Base-by-base conservation (phyloP, 2,113 vertebrate genomes). In the Canis aureus region DNA sequence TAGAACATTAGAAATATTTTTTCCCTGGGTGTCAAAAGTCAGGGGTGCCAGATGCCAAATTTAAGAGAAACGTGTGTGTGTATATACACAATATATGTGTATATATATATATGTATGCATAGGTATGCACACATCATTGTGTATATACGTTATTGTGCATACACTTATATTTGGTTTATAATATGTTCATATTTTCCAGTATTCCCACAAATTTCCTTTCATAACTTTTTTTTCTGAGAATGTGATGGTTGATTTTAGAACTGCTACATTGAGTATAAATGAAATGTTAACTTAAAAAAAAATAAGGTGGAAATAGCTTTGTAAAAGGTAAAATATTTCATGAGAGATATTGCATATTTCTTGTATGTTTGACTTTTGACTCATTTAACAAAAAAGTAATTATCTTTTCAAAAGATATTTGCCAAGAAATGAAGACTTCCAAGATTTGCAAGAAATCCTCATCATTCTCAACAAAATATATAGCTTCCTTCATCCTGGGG, bases 401-500 rank as follows among this genome's bases (percentile, higher is more conserved):
- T 86, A 27, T 83, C 22, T 97, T 95, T 98, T 96, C 62, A 13
- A 87, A 98, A 99, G 99, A 99, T 29, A 98, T 97, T 0, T 99
- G 99, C 57, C 43, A 91, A 43, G 9, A 10, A 87, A 11, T 32
- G n/a, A 97, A 92, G 87, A 8, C 12, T 66, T 35, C 83, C 32
- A 8, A 12, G 7, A 11, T 57, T 74, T 99, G 99, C 83, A 90
- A 0, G 43, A 38, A 17, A 79, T 67, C 2, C 0, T 11, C 13
- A 53, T 88, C 98, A 76, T 96, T 97, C 4, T 74, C 97, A 35
- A 35, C 91, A 43, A 98, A 78, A n/a, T 98, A 98, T 53, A 3
- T 99, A 0, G 94, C 84, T 87, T 91, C 98, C 79, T 98, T 99
- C 92, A 83, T 98, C 23, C 69, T 99, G 3, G 99, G 98, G 17